Evolutionary conservation across 2,888 invertebrate genomes (phyloP).

Genomic region (Dinocampus coccinellae): DNA sequence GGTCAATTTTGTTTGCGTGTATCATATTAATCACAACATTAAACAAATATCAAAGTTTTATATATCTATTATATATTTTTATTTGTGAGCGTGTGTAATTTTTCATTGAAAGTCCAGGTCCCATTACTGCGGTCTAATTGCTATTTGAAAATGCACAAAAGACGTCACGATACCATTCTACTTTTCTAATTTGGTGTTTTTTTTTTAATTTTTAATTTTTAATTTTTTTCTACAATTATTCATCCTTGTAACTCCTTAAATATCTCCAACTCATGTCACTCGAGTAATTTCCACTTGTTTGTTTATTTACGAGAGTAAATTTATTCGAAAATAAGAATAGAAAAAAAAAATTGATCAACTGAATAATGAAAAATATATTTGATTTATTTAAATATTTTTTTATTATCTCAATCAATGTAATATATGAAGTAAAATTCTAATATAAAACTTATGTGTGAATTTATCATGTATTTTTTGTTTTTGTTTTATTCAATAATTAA

Average conservation of each 20-base stretch:
- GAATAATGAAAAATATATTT: no score
- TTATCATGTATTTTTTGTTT: no score
- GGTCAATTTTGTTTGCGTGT: background rate
- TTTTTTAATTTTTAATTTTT: background rate
- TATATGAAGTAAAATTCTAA: no score
- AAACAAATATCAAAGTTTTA: slow-evolving; percentile 1
- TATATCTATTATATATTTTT: background rate
- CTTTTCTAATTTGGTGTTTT: slow-evolving; percentile 22
- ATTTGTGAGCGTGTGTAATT: background rate
- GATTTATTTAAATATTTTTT: no score
- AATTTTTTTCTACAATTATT: background rate
- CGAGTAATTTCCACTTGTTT: slow-evolving; percentile 6
- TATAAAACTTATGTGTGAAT: no score
- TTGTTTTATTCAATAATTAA: no score
- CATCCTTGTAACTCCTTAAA: background rate
- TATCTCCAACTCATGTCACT: background rate
- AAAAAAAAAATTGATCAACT: no score
- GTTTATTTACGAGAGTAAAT: no score
- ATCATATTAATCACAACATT: background rate
- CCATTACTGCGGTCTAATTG: slow-evolving; percentile 37
- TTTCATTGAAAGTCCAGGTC: slow-evolving; percentile 28
- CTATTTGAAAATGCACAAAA: slow-evolving; percentile 18
- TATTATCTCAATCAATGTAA: no score
- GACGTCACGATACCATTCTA: slow-evolving; percentile 28
- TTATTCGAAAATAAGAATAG: no score